Conservation (phyloP, 2,113 vertebrate genomes). For the Gymnorhina tibicen region DNA sequence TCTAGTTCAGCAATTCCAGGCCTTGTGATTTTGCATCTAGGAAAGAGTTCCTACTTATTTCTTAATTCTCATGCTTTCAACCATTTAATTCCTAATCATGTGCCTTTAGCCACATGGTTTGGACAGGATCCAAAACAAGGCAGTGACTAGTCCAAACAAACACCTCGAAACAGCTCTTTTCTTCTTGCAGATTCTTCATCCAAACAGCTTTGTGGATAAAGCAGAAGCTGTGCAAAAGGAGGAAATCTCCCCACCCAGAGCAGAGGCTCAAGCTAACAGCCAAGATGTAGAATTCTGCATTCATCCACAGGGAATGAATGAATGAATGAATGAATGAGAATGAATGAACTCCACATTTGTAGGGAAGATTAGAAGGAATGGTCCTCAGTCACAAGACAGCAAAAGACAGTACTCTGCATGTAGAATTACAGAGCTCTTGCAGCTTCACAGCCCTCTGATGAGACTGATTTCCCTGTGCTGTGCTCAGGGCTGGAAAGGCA, state of each 20-base stretch:
- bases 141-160: slow-evolving; percentile 37
- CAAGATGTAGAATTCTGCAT: neutral
- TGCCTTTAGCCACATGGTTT: slow-evolving; percentile 43
- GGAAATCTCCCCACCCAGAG: neutral
- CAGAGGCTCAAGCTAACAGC: neutral
- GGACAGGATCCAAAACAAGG: slow-evolving; percentile 34
- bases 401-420: neutral
- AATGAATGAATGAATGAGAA: neutral
- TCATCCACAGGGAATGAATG: neutral
- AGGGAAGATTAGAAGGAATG: neutral
- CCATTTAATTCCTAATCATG: slow-evolving; percentile 61
- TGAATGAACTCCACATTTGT: neutral
- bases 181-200: neutral
- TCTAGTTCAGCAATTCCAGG: neutral
- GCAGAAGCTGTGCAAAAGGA: neutral
- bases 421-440: neutral
- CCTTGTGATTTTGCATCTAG: neutral
- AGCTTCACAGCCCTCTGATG: neutral
- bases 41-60: slow-evolving; percentile 1
- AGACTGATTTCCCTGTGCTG: neutral
- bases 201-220: slow-evolving; percentile 3
- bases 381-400: neutral
- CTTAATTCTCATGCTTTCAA: slow-evolving; percentile 53
- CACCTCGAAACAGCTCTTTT: neutral
- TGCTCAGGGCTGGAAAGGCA: neutral